A percentile compares a stretch with the other conserved stretches of the same genome.
Conservation (phyloP, 2,888 invertebrate species). For the Scaptomyza cyrtandrae region DNA sequence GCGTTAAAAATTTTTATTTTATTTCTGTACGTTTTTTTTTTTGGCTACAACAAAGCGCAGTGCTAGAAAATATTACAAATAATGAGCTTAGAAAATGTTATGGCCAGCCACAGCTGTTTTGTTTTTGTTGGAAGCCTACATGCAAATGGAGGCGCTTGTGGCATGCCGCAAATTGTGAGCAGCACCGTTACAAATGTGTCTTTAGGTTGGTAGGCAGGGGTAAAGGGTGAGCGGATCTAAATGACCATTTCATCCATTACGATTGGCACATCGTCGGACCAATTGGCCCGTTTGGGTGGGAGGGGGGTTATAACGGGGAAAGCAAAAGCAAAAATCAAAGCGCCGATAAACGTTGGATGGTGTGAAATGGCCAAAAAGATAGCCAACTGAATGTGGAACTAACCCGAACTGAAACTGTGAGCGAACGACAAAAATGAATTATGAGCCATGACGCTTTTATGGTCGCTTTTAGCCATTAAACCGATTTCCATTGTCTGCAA, state of each 20-base stretch:
- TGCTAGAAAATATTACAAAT: slow-evolving; percentile 62
- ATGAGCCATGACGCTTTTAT: slow-evolving; percentile 76
- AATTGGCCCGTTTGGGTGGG: slow-evolving; percentile 48
- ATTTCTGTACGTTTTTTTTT: slow-evolving; percentile 35
- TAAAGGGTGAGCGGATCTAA: background rate
- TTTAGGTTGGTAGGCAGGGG: background rate
- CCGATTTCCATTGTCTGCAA: slow-evolving; percentile 70
- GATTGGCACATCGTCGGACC: slow-evolving; percentile 62
- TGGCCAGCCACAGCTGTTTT: slow-evolving; percentile 38
- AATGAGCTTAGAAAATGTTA: slow-evolving; percentile 77
- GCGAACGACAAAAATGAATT: slow-evolving; percentile 62
- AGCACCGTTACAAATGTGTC: slow-evolving; percentile 17
- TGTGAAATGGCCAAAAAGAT: slow-evolving; percentile 66
- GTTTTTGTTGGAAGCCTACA: slow-evolving; percentile 21
- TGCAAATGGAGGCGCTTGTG: slow-evolving; percentile 53
- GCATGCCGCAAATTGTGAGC: slow-evolving; percentile 50
- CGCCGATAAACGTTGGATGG: slow-evolving; percentile 68
- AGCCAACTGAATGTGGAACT: slow-evolving; percentile 3
- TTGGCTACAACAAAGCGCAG: background rate
- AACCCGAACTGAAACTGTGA: background rate
- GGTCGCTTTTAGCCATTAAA: slow-evolving; percentile 65
- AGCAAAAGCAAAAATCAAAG: slow-evolving; percentile 56
- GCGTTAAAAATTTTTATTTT: slow-evolving; percentile 56
- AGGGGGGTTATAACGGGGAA: slow-evolving; percentile 17
- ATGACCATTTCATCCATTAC: slow-evolving; percentile 55